A percentile compares a stretch with the other conserved stretches of the same genome.
Conservation (phyloP, 2,113 vertebrate genomes). For the Copsychus sechellarum region DNA sequence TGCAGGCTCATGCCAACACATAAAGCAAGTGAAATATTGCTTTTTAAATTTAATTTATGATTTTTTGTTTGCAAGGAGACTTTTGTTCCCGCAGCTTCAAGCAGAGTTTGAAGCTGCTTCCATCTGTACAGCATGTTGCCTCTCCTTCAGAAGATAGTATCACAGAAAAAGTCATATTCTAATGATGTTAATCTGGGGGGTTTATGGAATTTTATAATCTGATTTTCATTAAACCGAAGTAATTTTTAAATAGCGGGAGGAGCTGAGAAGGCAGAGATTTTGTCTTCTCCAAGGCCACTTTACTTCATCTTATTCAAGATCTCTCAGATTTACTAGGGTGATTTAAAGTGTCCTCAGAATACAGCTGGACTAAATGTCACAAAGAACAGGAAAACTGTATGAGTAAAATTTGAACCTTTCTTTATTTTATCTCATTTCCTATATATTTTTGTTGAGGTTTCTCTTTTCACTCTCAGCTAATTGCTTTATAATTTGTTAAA, state of each 20-base stretch:
- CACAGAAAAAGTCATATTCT: background rate
- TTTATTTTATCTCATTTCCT: background rate
- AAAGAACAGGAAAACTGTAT: background rate
- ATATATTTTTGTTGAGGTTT: fast-evolving
- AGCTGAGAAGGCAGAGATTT: background rate
- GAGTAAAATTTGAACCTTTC: background rate
- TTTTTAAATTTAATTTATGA: slow-evolving; percentile 8
- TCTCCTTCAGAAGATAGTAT: background rate
- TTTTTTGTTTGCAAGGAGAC: slow-evolving; percentile 21
- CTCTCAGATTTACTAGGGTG: background rate
- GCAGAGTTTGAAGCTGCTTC: background rate
- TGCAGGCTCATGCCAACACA: background rate
- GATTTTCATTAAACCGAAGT: background rate
- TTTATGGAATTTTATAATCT: background rate
- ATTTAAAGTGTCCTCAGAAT: background rate
- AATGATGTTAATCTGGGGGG: background rate
- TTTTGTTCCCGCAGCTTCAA: background rate
- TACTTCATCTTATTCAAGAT: background rate
- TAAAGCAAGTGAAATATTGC: slow-evolving; percentile 3
- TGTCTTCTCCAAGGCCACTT: background rate
- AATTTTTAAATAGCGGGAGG: background rate
- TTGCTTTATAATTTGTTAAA: background rate
- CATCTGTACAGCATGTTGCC: background rate
- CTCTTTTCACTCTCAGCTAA: background rate
- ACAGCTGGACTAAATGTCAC: background rate